Base-by-base conservation (phyloP, 2,797 vertebrate genomes). In the Hydrocynus forskahlii region DNA sequence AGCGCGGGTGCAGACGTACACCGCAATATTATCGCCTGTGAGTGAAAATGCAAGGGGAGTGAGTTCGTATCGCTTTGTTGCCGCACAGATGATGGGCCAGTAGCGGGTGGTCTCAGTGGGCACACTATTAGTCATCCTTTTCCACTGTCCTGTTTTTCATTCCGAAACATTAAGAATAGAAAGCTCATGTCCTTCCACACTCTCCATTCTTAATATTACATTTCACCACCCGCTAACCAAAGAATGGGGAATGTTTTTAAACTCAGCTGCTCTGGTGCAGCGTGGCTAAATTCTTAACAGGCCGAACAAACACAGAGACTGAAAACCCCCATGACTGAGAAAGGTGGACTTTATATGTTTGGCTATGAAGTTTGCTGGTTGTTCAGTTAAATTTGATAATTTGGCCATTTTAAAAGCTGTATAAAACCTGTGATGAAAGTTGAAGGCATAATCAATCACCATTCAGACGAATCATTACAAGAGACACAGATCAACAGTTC, bases 41-140 rank as follows among this genome's bases (percentile, higher is more conserved):
- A 62, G 54, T 7, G 16, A n/a, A n/a, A 23, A 63, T 35, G 50
- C 59, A 25, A 62, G 0, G n/a, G 19, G n/a, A n/a, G n/a, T n/a
- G n/a, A 76, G 40, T 23, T 59, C 6, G 19, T 45, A 19, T 45
- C 48, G 59, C 38, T 43, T 69, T 16, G 72, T 71, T 62, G 45
- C 63, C 60, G 52, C 25, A 73, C 78, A 43, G 40, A 76, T 68
- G 54, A 78, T 10, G 69, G 54, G 17, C 80, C 75, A 74, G 76
- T 66, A 60, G 40, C 48, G 43, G 68, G 62, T 45, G 82, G 73
- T 75, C 72, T 79, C 78, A 0, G 10, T 55, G 54, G 59, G 55
- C 29, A 77, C 52, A 1, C 35, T 8, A 74, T 74, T 59, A 74
- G 72, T 76, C 59, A 54, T 63, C 62, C 38, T 54, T 78, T 68